Evolutionary conservation across 2,888 invertebrate species (phyloP).

Genomic region (Nomada flava): DNA sequence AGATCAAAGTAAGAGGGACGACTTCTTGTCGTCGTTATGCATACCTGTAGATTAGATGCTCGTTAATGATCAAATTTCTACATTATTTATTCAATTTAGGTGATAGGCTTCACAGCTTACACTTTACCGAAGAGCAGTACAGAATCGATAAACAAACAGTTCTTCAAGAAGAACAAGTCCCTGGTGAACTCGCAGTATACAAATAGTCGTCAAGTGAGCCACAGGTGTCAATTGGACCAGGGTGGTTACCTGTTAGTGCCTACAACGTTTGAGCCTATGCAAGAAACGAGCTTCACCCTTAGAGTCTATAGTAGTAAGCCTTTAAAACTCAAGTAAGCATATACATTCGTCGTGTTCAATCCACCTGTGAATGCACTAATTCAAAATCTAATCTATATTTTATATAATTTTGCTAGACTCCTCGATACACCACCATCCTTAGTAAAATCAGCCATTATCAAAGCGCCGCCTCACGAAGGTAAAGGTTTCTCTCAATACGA

Average conservation of each 20-base stretch:
- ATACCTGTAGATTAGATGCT: not conserved
- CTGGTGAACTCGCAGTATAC: constrained; percentile 96
- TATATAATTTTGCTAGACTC: constrained; percentile 82
- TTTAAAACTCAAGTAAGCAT: constrained; percentile 89
- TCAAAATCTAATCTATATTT: not conserved
- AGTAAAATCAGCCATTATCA: constrained; percentile 90
- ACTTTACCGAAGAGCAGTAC: constrained; percentile 88
- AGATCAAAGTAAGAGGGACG: constrained; percentile 90
- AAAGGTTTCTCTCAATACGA: constrained; percentile 94
- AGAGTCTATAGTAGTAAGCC: constrained; percentile 92
- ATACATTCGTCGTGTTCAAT: not conserved
- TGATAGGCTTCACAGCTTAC: constrained; percentile 95
- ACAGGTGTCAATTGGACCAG: constrained; percentile 91
- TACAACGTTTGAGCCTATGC: constrained; percentile 95
- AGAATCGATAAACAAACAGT: constrained; percentile 91
- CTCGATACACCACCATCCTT: constrained; percentile 88
- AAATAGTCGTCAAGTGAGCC: constrained; percentile 95
- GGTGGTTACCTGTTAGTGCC: constrained; percentile 94
- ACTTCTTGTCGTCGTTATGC: not conserved
- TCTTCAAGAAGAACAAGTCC: constrained; percentile 94
- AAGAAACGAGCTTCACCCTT: constrained; percentile 95
- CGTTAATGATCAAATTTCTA: not conserved
- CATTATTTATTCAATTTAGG: constrained; percentile 76
- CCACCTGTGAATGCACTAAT: not conserved
- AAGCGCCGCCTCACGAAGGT: constrained; percentile 89